Evolutionary conservation across 2,797 vertebrate species (phyloP).

Genomic region (Anguilla obscura): DNA sequence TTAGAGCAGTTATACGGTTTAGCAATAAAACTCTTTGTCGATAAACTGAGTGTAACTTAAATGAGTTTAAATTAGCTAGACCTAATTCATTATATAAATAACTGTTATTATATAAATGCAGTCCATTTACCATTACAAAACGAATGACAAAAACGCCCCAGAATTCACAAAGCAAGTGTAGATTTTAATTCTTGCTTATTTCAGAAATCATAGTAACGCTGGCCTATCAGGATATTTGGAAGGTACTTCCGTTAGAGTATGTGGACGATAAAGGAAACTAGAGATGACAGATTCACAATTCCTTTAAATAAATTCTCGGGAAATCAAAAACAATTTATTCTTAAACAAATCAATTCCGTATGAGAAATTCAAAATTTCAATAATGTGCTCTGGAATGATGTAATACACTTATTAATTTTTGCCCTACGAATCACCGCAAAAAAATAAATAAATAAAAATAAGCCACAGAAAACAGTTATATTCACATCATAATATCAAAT

Average conservation of each 20-base stretch:
- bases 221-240: background rate
- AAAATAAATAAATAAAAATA: background rate
- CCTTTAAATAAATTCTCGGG: background rate
- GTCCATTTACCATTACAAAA: background rate
- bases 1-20: no score
- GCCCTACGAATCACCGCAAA: background rate
- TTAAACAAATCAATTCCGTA: background rate
- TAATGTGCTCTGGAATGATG: background rate
- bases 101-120: no score
- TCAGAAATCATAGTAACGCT: background rate
- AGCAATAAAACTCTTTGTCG: no score
- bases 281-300: background rate
- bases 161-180: background rate
- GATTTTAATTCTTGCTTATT: background rate
- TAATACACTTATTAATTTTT: background rate
- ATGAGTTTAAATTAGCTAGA: no score
- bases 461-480: background rate
- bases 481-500: background rate
- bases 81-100: no score
- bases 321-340: background rate
- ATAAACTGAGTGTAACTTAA: no score
- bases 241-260: background rate
- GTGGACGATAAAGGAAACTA: background rate
- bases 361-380: background rate
- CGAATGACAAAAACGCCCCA: background rate